phyloP scores from a whole-genome alignment of 2,113 vertebrate genomes.

The Hypomesus transpacificus region DNA sequence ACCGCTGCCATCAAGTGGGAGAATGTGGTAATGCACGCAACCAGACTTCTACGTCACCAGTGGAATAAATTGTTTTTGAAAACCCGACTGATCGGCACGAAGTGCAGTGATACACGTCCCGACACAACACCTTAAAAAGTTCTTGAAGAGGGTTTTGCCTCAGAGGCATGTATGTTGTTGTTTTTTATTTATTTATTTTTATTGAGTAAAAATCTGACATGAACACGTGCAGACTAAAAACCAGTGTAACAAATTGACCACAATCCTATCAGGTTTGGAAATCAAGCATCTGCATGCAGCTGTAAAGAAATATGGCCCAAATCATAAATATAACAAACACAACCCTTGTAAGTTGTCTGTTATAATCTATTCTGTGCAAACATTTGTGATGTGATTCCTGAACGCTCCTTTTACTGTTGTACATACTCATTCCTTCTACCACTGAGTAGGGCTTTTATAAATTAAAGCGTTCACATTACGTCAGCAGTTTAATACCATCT shows the following conservation, averaged over 20 bases:
- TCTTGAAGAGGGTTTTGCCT: too few species aligned
- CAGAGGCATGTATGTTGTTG: constrained; percentile 2
- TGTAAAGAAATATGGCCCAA: constrained; percentile 83
- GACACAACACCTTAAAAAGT: too few species aligned
- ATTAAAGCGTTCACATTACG: constrained; percentile 77
- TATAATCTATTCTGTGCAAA: constrained; percentile 80
- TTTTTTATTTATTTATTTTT: constrained; percentile 62
- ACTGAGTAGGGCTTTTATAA: constrained; percentile 73
- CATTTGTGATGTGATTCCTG: constrained; percentile 65
- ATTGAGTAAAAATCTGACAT: constrained; percentile 89
- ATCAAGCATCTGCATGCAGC: constrained; percentile 84
- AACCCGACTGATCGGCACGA: too few species aligned
- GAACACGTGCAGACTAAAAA: constrained; percentile 97
- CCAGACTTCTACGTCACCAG: too few species aligned
- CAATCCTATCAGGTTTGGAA: constrained; percentile 77
- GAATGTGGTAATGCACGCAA: too few species aligned
- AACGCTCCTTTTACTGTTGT: constrained; percentile 53
- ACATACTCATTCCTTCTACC: constrained; percentile 19
- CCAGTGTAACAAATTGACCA: constrained; percentile 93
- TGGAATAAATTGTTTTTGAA: too few species aligned
- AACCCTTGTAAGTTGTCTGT: constrained; percentile 61
- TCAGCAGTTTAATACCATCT: constrained; percentile 64
- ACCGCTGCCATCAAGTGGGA: too few species aligned
- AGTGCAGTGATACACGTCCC: too few species aligned
- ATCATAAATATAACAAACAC: too few species aligned